These are phyloP conservation scores for Brachionus koreanus DNA, from an alignment of 1,140 invertebrate species.

Conservation along the genomic window DNA sequence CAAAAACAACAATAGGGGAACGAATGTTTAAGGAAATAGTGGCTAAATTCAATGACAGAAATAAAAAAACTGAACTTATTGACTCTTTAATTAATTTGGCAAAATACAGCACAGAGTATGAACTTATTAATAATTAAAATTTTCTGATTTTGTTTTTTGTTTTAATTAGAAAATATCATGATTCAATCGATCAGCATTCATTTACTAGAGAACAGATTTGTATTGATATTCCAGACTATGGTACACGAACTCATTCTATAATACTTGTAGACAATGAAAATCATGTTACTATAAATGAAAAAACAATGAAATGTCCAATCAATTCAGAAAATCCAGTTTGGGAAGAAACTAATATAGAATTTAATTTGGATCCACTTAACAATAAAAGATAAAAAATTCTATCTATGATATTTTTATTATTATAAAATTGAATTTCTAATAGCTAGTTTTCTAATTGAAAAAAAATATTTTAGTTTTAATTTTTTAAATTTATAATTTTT, in stretches of 20 bases:
- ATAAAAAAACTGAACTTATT: background rate
- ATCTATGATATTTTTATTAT: background rate
- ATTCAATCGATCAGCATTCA: background rate
- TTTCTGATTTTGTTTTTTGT: background rate
- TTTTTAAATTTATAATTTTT: background rate
- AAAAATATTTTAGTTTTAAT: background rate
- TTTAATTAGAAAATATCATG: background rate
- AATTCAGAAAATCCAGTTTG: background rate
- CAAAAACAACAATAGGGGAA: conserved; percentile 28
- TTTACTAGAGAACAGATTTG: conserved; percentile 27
- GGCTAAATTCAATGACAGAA: background rate
- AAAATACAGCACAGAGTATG: conserved; percentile 12
- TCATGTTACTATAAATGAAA: conserved; percentile 29
- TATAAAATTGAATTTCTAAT: background rate
- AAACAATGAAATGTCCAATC: conserved; percentile 26
- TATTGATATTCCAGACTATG: conserved; percentile 34
- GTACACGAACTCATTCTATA: conserved; percentile 32
- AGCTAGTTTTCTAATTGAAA: background rate
- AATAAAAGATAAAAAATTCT: background rate
- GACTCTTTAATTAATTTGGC: background rate
- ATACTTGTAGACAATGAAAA: conserved; percentile 31
- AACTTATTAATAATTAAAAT: background rate
- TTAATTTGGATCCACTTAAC: background rate
- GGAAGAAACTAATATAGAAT: conserved; percentile 36
- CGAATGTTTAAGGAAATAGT: conserved; percentile 15